Conservation (phyloP, 2,888 invertebrate species). For the Ischnus inquisitorius region DNA sequence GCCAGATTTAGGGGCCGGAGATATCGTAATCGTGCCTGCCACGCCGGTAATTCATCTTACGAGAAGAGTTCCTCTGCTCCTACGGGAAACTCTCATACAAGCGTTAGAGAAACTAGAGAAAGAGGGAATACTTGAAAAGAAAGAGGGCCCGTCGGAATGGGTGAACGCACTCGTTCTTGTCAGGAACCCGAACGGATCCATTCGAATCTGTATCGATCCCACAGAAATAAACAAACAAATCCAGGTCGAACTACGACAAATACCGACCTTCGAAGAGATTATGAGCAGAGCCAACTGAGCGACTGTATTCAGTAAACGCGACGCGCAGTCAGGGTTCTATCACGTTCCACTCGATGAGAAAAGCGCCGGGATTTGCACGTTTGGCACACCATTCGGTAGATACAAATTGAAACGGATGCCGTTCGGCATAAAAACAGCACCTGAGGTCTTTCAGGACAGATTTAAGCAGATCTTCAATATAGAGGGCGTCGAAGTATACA, state of each 20-base stretch:
- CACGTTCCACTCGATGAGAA: conserved; percentile 70
- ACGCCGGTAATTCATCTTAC: conserved; percentile 63
- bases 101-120: conserved; percentile 53
- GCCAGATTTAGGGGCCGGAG: too few relatives aligned
- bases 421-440: conserved; percentile 70
- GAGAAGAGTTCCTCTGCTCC: conserved; percentile 68
- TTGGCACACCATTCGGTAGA: conserved; percentile 74
- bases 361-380: conserved; percentile 72
- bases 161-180: background rate
- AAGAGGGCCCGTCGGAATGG: conserved; percentile 13
- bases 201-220: conserved; percentile 77
- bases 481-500: conserved; percentile 72
- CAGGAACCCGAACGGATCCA: conserved; percentile 3
- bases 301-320: conserved; percentile 65
- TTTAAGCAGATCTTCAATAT: conserved; percentile 71
- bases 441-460: conserved; percentile 72
- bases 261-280: conserved; percentile 76
- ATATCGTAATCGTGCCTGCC: too few relatives aligned
- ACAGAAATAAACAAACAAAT: conserved; percentile 73
- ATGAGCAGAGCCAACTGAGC: conserved; percentile 46
- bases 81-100: conserved; percentile 64
- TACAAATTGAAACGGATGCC: conserved; percentile 70
- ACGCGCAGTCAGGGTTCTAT: conserved; percentile 73
- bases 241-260: conserved; percentile 70
- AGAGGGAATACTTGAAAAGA: background rate